Percentiles rank a stretch among this genome's conserved stretches.
Conservation (phyloP, 2,888 invertebrate genomes). For the Phlogophora meticulosa region DNA sequence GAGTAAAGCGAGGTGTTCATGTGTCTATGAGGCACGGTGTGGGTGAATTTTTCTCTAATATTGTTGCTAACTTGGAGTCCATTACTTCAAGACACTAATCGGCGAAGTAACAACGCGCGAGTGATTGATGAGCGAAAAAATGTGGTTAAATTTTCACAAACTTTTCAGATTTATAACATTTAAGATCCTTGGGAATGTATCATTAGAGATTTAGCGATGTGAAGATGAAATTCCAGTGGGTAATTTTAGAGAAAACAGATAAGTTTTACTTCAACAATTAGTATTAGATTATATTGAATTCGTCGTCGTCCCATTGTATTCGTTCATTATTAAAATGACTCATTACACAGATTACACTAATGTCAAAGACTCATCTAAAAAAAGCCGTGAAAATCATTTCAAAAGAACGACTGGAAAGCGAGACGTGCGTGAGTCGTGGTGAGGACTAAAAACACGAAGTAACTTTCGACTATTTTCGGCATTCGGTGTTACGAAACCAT, state of each 20-base stretch:
- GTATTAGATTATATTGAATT: background rate
- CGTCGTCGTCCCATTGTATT: background rate
- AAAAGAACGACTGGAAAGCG: constrained; percentile 63
- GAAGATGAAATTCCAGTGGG: constrained; percentile 13
- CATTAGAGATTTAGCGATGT: constrained; percentile 12
- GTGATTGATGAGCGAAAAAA: constrained; percentile 38
- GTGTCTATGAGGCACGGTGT: constrained; percentile 40
- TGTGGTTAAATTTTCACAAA: constrained; percentile 13
- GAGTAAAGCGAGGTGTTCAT: constrained; percentile 28
- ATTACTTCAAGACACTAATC: constrained; percentile 25
- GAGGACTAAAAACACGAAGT: constrained; percentile 78
- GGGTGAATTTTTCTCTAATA: constrained; percentile 45
- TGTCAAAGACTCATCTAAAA: constrained; percentile 26
- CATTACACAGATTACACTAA: background rate
- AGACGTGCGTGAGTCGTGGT: constrained; percentile 67
- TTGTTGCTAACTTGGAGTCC: constrained; percentile 31
- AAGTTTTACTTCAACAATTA: background rate
- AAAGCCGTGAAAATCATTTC: constrained; percentile 15
- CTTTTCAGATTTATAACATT: constrained; percentile 29
- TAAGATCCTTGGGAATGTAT: constrained; percentile 17
- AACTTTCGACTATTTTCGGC: constrained; percentile 87
- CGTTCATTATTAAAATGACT: background rate
- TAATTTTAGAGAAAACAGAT: constrained; percentile 14
- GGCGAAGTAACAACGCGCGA: constrained; percentile 7
- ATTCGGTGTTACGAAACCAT: constrained; percentile 81